A percentile compares a stretch with the other conserved stretches of the same genome.
Conservation (phyloP, 2,113 vertebrate species). For the Colaptes auratus region DNA sequence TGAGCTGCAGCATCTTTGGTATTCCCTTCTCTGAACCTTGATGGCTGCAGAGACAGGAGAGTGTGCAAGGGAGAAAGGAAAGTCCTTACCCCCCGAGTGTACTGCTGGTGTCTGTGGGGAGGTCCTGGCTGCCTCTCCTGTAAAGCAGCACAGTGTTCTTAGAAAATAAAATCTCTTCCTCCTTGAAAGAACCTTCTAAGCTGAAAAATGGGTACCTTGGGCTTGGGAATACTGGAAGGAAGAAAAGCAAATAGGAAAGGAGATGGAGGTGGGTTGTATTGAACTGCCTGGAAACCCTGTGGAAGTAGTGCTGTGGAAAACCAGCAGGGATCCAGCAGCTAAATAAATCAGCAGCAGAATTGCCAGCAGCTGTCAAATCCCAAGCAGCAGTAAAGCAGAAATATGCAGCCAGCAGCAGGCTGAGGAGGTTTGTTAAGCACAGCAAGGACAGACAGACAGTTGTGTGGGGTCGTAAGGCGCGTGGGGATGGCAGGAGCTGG, state of each 20-base stretch:
- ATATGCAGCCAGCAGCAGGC: not conserved
- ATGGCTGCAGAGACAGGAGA: not conserved
- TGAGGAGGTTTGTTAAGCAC: conserved; percentile 24
- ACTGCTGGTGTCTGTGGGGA: not conserved
- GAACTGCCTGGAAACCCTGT: not conserved
- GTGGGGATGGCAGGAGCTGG: not conserved
- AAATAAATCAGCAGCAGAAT: conserved; percentile 44
- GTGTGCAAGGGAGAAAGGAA: not conserved
- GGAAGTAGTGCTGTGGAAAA: conserved; percentile 38
- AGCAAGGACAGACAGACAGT: conserved; percentile 5
- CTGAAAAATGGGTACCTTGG: conserved; percentile 43
- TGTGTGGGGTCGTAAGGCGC: not conserved
- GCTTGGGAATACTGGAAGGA: conserved; percentile 22
- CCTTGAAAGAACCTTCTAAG: conserved; percentile 20
- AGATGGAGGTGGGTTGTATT: conserved; percentile 41
- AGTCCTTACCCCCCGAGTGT: not conserved
- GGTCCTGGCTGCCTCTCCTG: not conserved
- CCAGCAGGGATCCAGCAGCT: conserved; percentile 17
- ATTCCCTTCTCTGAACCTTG: not conserved
- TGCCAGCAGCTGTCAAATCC: conserved; percentile 50
- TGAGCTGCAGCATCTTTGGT: not conserved
- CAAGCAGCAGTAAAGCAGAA: conserved; percentile 4
- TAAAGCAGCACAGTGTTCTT: not conserved
- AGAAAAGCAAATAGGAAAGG: conserved; percentile 46
- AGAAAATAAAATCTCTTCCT: conserved; percentile 24